A percentile compares a stretch with the other conserved stretches of the same genome.
Evolutionary conservation across 2,888 invertebrate species (phyloP).

Genomic region (Morpho deidamia): DNA sequence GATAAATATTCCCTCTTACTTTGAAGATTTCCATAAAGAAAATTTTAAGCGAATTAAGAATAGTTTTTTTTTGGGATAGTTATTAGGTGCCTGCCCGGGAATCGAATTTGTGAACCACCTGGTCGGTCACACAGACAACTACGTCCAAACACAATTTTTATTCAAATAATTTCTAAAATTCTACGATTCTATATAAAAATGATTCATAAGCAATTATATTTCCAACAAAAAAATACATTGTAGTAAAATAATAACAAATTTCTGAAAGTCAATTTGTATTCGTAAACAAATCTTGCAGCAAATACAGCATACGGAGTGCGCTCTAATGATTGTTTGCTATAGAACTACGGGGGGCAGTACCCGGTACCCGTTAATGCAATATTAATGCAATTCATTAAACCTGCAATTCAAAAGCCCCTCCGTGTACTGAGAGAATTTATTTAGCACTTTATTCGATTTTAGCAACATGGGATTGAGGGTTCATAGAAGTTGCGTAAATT

Average conservation of each 20-base stretch:
- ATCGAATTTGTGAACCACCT: too few species aligned
- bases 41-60: too few species aligned
- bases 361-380: constrained; percentile 73
- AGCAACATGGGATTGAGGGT: constrained; percentile 17
- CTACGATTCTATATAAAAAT: too few species aligned
- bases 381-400: constrained; percentile 80
- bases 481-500: too few species aligned
- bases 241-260: constrained; percentile 3
- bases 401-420: constrained; percentile 59
- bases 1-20: too few species aligned
- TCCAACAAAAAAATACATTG: neutral
- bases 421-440: constrained; percentile 25
- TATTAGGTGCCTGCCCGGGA: too few species aligned
- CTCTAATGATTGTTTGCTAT: constrained; percentile 74
- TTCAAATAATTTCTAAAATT: too few species aligned
- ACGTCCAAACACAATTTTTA: too few species aligned
- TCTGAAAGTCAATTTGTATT: constrained; percentile 59
- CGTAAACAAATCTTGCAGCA: constrained; percentile 67
- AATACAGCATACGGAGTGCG: constrained; percentile 47
- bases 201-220: too few species aligned
- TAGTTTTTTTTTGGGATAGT: too few species aligned
- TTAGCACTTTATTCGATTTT: constrained; percentile 32
- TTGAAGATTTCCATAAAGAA: too few species aligned
- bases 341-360: constrained; percentile 26
- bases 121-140: too few species aligned